These are phyloP conservation scores for Actenoides lindsayi DNA, from an alignment of 2,113 vertebrate species.

Conservation along the genomic window DNA sequence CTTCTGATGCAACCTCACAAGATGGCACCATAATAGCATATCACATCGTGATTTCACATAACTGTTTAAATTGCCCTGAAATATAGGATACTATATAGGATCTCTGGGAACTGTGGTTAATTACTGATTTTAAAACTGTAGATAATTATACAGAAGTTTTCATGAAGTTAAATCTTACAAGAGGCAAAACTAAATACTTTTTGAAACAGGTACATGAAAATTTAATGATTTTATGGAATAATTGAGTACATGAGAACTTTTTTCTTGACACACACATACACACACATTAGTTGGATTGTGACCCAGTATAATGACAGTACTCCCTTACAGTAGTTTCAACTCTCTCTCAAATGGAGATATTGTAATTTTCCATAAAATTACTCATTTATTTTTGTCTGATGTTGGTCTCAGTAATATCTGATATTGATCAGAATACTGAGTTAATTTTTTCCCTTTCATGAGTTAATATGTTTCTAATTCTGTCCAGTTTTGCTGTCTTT, in stretches of 20 bases:
- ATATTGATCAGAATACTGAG: neutral
- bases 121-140: neutral
- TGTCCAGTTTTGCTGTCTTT: neutral
- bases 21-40: neutral
- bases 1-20: neutral
- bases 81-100: accelerated
- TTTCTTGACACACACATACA: neutral
- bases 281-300: neutral
- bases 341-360: neutral
- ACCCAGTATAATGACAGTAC: neutral
- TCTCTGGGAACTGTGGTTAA: neutral
- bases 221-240: neutral
- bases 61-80: neutral
- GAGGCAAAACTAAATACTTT: neutral
- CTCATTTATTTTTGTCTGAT: neutral
- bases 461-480: neutral
- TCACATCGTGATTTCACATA: neutral
- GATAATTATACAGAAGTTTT: neutral
- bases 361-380: neutral
- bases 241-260: neutral
- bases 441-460: neutral
- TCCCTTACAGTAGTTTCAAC: neutral
- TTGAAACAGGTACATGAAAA: neutral
- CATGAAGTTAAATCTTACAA: neutral
- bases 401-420: neutral